phyloP scores from a whole-genome alignment of 92 coral and sea anemone species.

The Zoanthus sociatus region DNA sequence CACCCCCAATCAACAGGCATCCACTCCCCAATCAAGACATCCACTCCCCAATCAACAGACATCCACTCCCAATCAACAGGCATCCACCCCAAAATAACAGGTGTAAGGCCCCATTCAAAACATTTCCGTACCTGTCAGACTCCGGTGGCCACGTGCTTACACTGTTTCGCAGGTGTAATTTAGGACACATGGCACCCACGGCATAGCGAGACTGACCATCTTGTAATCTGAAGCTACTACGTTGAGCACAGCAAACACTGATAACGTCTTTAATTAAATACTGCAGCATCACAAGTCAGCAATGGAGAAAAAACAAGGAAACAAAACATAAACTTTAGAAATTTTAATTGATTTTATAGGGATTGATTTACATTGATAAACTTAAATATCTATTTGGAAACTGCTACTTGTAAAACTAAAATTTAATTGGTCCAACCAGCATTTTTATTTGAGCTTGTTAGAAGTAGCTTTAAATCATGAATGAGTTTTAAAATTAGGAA shows the following conservation, averaged over 20 bases:
- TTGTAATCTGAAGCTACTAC: slow-evolving; percentile 81
- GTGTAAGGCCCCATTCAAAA: background rate
- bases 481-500: too few relatives aligned
- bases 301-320: too few relatives aligned
- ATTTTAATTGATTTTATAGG: background rate
- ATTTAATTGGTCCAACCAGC: too few relatives aligned
- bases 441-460: too few relatives aligned
- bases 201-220: slow-evolving; percentile 92
- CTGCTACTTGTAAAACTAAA: too few relatives aligned
- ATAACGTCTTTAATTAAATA: slow-evolving; percentile 90
- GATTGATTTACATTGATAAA: background rate
- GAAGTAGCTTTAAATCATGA: too few relatives aligned
- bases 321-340: background rate
- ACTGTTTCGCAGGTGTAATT: slow-evolving; percentile 89
- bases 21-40: too few relatives aligned
- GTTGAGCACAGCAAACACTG: slow-evolving; percentile 82
- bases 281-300: slow-evolving; percentile 45
- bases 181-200: slow-evolving; percentile 84
- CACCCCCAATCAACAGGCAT: too few relatives aligned
- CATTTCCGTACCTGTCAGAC: slow-evolving; percentile 58
- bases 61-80: too few relatives aligned
- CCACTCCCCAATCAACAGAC: too few relatives aligned
- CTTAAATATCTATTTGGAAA: background rate
- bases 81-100: background rate
- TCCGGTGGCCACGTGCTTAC: slow-evolving; percentile 85